Evolutionary conservation across 2,113 vertebrate genomes (phyloP).

Genomic region (Phylloscopus trochilus): DNA sequence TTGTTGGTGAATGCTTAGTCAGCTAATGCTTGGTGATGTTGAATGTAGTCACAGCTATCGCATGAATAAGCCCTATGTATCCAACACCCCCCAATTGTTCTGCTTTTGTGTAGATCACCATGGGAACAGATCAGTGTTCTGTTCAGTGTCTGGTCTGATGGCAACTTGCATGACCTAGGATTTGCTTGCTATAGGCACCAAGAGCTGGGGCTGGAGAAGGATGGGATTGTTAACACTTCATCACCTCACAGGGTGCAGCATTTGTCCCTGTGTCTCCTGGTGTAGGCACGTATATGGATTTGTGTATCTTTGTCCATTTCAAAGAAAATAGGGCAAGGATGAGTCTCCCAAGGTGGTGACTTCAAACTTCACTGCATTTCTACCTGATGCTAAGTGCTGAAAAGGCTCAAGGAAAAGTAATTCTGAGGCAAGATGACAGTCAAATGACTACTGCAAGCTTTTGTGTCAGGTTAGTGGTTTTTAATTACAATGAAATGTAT

Average conservation of each 20-base stretch:
- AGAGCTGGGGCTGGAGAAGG: not conserved
- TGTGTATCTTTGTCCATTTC: not conserved
- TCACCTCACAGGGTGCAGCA: not conserved
- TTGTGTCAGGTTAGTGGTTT: not conserved
- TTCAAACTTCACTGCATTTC: not conserved
- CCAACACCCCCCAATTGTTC: not conserved
- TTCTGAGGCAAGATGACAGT: not conserved
- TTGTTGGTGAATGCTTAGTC: not conserved
- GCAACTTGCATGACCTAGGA: not conserved
- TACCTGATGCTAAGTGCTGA: not conserved
- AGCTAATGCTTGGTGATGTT: not conserved
- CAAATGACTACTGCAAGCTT: not conserved
- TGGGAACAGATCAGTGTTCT: not conserved
- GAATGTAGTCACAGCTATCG: not conserved
- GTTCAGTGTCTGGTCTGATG: not conserved
- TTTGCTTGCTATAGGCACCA: not conserved
- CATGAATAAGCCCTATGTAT: not conserved
- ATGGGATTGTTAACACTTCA: not conserved
- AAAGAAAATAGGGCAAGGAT: not conserved
- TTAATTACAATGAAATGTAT: not conserved
- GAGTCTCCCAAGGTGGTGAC: not conserved
- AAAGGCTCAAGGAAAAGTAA: not conserved
- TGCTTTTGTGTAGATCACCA: not conserved
- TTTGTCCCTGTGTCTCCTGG: not conserved
- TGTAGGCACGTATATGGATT: not conserved